phyloP scores from a whole-genome alignment of 2,797 vertebrate species.

The Mormyrus hasselquistii region DNA sequence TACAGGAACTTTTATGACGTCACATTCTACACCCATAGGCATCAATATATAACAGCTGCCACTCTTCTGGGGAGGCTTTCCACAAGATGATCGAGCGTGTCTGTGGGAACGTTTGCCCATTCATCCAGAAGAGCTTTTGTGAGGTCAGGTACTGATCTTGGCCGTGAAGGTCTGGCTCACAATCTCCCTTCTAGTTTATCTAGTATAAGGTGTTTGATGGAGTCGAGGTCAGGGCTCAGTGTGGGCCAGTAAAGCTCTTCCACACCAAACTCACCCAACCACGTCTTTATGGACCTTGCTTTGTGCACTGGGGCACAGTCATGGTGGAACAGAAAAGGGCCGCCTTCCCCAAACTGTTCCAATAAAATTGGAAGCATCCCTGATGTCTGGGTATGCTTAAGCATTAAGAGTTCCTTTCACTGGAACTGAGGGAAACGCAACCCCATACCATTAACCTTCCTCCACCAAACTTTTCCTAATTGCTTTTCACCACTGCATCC shows the following conservation, averaged over 20 bases:
- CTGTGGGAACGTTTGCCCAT: background rate
- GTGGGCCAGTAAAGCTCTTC: too few species aligned
- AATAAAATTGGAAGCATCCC: background rate
- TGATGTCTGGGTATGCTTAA: background rate
- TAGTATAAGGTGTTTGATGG: background rate
- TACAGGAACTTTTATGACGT: background rate
- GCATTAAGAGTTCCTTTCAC: background rate
- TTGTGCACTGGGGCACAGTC: background rate
- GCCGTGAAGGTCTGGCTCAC: background rate
- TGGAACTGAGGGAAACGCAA: background rate
- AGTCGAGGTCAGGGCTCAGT: background rate
- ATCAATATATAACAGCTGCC: background rate
- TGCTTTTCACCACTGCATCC: background rate
- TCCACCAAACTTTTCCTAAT: background rate
- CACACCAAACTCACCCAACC: background rate
- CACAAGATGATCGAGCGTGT: too few species aligned
- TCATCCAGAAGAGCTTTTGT: background rate
- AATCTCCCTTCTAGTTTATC: background rate
- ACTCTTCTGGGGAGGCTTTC: too few species aligned
- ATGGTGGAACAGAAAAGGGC: background rate
- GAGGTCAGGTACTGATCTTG: background rate
- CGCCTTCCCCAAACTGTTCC: background rate
- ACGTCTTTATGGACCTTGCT: background rate
- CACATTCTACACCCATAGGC: background rate
- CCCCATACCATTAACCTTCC: background rate